Evolutionary conservation across 2,113 vertebrate genomes (phyloP).

Genomic region (Plotosus lineatus): DNA sequence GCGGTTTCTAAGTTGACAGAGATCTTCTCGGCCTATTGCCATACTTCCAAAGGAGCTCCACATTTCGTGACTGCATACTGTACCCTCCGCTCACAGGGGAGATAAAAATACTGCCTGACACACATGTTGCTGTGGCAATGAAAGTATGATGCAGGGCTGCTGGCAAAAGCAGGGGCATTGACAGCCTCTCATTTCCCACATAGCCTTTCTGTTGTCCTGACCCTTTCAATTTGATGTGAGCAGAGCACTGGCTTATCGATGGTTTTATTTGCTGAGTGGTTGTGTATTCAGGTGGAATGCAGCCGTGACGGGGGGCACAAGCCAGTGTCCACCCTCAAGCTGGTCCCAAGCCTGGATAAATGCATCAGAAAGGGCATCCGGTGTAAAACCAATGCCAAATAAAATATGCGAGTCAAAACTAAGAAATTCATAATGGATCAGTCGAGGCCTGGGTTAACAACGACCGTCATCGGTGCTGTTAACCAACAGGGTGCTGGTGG

Average conservation of each 20-base stretch:
- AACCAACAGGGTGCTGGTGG: too few species aligned
- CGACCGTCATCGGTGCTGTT: too few species aligned
- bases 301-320: too few species aligned
- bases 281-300: not conserved
- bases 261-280: not conserved
- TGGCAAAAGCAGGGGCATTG: constrained; percentile 42
- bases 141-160: constrained; percentile 30
- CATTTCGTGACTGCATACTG: constrained; percentile 7
- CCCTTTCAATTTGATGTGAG: constrained; percentile 34
- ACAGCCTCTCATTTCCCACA: constrained; percentile 34
- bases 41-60: constrained; percentile 6
- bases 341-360: too few species aligned
- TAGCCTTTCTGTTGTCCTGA: constrained; percentile 24
- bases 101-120: constrained; percentile 50
- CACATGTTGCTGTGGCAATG: constrained; percentile 53
- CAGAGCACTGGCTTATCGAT: not conserved
- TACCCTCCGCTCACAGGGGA: not conserved
- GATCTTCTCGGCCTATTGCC: not conserved
- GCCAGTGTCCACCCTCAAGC: too few species aligned
- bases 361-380: too few species aligned
- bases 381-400: too few species aligned
- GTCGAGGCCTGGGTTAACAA: too few species aligned
- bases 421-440: too few species aligned
- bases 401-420: too few species aligned
- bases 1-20: not conserved